Evolutionary conservation across 2,888 invertebrate species (phyloP), one percentile per base, ranked within the genome.

Genomic region (Cataglyphis cursor): DNA sequence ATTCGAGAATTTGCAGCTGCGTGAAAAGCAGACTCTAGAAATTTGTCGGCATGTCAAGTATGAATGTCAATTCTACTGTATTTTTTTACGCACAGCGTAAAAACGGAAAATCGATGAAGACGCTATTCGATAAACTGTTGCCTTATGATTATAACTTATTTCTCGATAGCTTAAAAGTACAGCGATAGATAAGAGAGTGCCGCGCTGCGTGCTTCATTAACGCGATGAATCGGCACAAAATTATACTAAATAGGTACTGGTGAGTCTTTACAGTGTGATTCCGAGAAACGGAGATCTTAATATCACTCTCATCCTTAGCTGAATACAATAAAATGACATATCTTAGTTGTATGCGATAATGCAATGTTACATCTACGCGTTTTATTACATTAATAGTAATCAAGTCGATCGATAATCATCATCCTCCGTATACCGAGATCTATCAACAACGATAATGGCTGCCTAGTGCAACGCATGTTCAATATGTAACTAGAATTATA

Each of bases 391-490:
- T 61, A 41, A 21, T 70, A 48, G 48, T 44, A 51, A 35, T 35
- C 62, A 48, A 61, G 2, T 85, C 65, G 73, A 68, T 72, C 61
- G 51, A 51, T 76, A 61, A 41, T 73, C 59, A n/a, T 83, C 76
- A 54, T 54, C 38, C 35, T 65, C 61, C 65, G 54, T 68, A 44
- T 21, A 74, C 44, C 28, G 57, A 28, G 35, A 80, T 72, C 64
- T 84, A 78, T 87, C 68, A 81, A 87, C 81, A 86, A 81, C 83
- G 73, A 70, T 59, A 87, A 84, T 84, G 78, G 28, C 74, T 51
- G 87, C 68, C 73, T 81, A 84, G 15, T 35, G 65, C 24, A 72
- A 54, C 51, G n/a, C 75, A 73, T 76, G 59, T 81, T 73, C 65
- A 81, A 51, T 48, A 70, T 57, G 41, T 76, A 70, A 38, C 57